A percentile compares a stretch with the other conserved stretches of the same genome.
Evolutionary conservation across 2,113 vertebrate species (phyloP).

Genomic region (Balaenoptera acutorostrata): DNA sequence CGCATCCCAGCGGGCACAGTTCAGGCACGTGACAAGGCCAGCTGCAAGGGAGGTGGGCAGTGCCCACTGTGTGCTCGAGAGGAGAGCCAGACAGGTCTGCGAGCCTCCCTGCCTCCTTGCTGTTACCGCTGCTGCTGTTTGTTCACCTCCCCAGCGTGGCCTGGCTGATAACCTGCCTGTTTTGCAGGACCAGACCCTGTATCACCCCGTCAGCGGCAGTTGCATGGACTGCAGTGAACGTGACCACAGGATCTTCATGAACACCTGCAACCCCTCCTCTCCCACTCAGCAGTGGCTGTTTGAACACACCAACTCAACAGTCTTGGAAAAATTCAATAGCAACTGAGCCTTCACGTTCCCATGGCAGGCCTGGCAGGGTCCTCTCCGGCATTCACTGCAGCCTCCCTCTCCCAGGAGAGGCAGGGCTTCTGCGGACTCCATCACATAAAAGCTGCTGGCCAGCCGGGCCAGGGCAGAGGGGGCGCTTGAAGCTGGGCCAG

Average conservation of each 20-base stretch:
- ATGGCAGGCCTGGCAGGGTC: not conserved
- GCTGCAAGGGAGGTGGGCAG: accelerated
- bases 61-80: not conserved
- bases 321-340: conserved; percentile 87
- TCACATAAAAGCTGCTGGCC: not conserved
- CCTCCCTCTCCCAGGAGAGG: not conserved
- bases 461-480: not conserved
- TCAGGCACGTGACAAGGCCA: accelerated
- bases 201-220: conserved; percentile 89
- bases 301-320: conserved; percentile 87
- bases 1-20: accelerated
- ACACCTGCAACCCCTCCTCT: conserved; percentile 83
- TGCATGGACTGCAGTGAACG: conserved; percentile 87
- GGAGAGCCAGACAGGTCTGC: accelerated
- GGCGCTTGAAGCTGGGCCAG: not conserved
- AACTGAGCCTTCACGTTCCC: conserved; percentile 67
- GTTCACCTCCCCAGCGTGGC: not conserved
- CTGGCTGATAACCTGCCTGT: conserved; percentile 37
- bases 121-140: accelerated
- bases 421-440: not conserved
- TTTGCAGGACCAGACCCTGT: conserved; percentile 87
- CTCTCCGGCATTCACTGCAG: not conserved
- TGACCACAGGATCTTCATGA: conserved; percentile 90
- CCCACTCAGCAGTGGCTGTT: conserved; percentile 90
- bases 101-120: accelerated